Conservation (phyloP, 2,797 vertebrate genomes). For the Sylvilagus floridanus region DNA sequence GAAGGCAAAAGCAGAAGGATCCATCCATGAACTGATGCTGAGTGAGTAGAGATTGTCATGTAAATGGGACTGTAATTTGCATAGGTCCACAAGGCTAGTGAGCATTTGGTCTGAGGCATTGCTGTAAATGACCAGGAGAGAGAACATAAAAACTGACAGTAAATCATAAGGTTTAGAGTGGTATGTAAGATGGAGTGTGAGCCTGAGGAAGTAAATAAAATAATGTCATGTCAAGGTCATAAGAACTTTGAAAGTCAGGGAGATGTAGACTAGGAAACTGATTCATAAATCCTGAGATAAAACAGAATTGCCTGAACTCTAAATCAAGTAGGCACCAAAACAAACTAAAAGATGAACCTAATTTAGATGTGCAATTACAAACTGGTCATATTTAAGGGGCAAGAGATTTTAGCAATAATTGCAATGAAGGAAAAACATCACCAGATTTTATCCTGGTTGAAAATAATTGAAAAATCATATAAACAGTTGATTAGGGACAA, state of each 20-base stretch:
- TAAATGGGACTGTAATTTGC: conserved; percentile 21
- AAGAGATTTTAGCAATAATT: neutral
- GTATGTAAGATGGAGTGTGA: neutral
- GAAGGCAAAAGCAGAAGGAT: conserved; percentile 40
- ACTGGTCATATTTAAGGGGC: neutral
- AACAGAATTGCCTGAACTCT: conserved; percentile 30
- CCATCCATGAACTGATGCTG: neutral
- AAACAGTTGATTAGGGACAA: conserved; percentile 47
- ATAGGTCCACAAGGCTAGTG: neutral
- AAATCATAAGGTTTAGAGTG: conserved; percentile 19
- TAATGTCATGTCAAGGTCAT: conserved; percentile 45
- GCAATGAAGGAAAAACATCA: neutral
- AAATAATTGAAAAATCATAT: conserved; percentile 53
- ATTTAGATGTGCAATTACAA: conserved; percentile 57
- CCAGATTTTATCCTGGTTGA: neutral
- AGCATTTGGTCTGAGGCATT: conserved; percentile 27
- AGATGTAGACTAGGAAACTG: conserved; percentile 13
- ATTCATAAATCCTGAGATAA: conserved; percentile 57
- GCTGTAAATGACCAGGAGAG: conserved; percentile 4
- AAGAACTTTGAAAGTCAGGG: conserved; percentile 35
- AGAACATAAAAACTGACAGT: conserved; percentile 26
- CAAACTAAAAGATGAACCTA: conserved; percentile 51
- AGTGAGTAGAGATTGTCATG: conserved; percentile 3
- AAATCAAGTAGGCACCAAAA: conserved; percentile 16
- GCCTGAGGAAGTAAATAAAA: conserved; percentile 61